Evolutionary conservation across 2,888 invertebrate species (phyloP), one percentile per base, ranked within the genome.

Genomic region (Lycocerus yunnanus): DNA sequence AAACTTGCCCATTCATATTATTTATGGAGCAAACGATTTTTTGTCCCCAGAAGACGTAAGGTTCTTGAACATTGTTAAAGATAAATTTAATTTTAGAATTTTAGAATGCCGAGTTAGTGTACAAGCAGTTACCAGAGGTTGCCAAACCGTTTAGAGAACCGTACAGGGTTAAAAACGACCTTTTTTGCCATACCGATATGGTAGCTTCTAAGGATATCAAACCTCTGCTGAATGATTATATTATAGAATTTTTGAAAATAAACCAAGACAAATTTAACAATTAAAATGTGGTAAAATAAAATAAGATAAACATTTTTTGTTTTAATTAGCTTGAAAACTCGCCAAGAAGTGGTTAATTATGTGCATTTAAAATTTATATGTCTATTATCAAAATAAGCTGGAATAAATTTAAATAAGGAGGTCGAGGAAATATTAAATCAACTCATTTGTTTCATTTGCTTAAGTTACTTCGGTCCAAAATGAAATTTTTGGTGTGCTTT

Each of bases 1-100:
- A 1, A 88, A 86, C 79, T 88, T 90, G 27, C 93, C 93, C 0
- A 89, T 91, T 3, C 87, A 88, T 2, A 80, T 93, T 15, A 88
- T 92, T 66, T 91, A 92, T 77, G 92, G 92, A 9, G 88, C 89
- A 75, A 91, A 91, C 79, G 93, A 93, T 82, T 89, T 89, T 83
- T 84, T 93, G 4, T 90, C 91, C 18, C 88, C 88, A 24, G 89
- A 89, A 85, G 82, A 85, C 80, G 91, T 91, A 87, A 84, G 21
- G 8, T 69, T 68, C 20, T 43, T 0, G 14, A 2, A 5, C 3
- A 13, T 4, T 24, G 14, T 9, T 3, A 13, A 67, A 15, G 6
- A 15, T 4, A 71, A 66, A 10, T 24, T 15, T n/a, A 21, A 14
- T 18, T 67, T 85, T 86, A 65, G 15, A 14, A 3, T 24, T 66